Percentiles rank a stretch among this genome's conserved stretches.
Evolutionary conservation across 2,113 vertebrate genomes (phyloP).

Genomic region (Nyctibius bracteatus): DNA sequence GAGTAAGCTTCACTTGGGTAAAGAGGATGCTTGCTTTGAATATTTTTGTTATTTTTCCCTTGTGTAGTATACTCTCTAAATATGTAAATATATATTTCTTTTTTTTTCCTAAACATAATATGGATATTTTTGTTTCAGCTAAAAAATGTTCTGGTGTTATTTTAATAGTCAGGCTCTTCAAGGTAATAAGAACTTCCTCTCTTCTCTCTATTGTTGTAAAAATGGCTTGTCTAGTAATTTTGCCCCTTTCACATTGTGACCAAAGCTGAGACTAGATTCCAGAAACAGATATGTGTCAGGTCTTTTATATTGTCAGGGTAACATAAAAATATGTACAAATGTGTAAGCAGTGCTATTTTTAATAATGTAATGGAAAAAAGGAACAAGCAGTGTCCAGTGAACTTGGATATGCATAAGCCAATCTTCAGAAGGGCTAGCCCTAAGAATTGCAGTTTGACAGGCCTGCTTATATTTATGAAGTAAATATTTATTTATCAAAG

Average conservation of each 20-base stretch:
- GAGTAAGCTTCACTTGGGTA: neutral
- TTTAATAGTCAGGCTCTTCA: neutral
- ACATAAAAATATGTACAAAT: constrained; percentile 5
- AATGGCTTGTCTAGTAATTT: neutral
- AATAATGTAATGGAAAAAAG: constrained; percentile 5
- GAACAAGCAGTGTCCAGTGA: neutral
- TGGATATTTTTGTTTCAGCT: neutral
- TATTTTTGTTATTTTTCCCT: neutral
- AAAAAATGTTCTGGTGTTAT: neutral
- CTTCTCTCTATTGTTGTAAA: neutral
- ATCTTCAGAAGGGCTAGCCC: neutral
- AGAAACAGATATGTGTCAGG: neutral
- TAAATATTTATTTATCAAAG: constrained; percentile 57
- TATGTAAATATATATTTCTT: neutral
- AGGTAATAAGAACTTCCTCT: neutral
- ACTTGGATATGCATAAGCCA: neutral
- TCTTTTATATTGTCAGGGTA: neutral
- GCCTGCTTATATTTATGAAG: neutral
- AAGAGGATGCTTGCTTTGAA: neutral
- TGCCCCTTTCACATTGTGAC: neutral
- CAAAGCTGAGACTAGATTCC: neutral
- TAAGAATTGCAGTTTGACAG: constrained; percentile 5
- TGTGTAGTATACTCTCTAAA: neutral
- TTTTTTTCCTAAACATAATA: neutral
- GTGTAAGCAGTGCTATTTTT: constrained; percentile 10